These are phyloP conservation scores for Phyllotreta cruciferae DNA, from an alignment of 2,888 invertebrate species.

Conservation along the genomic window DNA sequence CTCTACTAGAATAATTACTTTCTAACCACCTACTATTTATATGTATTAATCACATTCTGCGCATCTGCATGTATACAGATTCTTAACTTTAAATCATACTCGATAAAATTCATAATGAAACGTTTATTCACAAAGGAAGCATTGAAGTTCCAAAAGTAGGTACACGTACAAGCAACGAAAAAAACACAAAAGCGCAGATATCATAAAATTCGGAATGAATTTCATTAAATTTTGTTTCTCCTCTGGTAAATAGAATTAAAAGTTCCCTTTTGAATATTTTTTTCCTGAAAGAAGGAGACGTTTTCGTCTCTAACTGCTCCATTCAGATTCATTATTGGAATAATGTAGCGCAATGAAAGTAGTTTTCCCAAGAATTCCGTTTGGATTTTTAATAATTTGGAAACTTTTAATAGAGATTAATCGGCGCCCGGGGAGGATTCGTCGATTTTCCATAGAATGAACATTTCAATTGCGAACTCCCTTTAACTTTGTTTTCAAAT, in stretches of 20 bases:
- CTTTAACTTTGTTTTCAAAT: constrained; percentile 9
- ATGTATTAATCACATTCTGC: not conserved
- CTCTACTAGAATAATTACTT: constrained; percentile 2
- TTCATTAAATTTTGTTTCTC: constrained; percentile 12
- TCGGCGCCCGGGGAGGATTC: constrained; percentile 20
- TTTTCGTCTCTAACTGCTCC: not conserved
- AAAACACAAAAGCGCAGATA: not conserved
- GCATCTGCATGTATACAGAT: not conserved
- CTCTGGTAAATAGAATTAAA: constrained; percentile 3
- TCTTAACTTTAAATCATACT: not conserved
- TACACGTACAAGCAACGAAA: not conserved
- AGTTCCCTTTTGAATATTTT: constrained; percentile 11
- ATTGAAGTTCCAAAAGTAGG: not conserved
- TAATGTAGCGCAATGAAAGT: constrained; percentile 21
- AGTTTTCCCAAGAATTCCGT: constrained; percentile 21
- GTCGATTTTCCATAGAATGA: constrained; percentile 27
- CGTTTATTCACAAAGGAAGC: no score
- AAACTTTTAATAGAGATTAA: constrained; percentile 29
- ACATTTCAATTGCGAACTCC: constrained; percentile 23
- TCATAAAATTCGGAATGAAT: constrained; percentile 3
- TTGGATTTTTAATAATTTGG: constrained; percentile 21
- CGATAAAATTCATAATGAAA: no score
- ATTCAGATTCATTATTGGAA: constrained; percentile 12
- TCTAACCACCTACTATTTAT: not conserved
- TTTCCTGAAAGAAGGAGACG: not conserved